A percentile compares a stretch with the other conserved stretches of the same genome.
Conservation (phyloP, 2,113 vertebrate species). For the Aleadryas rufinucha region DNA sequence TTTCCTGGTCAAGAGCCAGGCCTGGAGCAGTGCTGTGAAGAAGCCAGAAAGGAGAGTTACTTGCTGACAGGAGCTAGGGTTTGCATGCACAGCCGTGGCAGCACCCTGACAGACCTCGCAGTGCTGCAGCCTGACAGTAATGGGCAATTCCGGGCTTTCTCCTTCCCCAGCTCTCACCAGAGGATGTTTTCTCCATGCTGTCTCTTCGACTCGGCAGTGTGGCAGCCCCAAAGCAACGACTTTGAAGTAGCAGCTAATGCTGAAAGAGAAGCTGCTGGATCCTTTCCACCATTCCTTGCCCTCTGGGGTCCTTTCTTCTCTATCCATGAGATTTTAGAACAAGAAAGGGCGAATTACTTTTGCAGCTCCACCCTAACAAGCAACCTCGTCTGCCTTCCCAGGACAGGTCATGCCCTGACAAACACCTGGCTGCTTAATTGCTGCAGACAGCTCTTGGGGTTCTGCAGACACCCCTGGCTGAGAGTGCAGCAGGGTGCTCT, state of each 20-base stretch:
- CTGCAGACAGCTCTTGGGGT: neutral
- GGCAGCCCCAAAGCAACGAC: neutral
- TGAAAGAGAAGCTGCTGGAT: neutral
- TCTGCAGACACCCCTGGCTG: neutral
- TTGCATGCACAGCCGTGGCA: rapidly evolving
- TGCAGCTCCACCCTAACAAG: neutral
- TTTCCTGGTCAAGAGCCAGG: neutral
- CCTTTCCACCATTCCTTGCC: neutral
- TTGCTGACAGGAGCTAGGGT: neutral
- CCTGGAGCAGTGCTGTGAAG: neutral
- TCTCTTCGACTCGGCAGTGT: neutral
- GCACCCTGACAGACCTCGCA: rapidly evolving
- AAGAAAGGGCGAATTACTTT: neutral
- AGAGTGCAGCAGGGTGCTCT: rapidly evolving
- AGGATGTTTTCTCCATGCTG: neutral
- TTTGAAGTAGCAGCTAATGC: neutral
- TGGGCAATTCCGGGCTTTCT: neutral
- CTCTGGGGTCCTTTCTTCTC: neutral
- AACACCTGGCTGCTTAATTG: neutral
- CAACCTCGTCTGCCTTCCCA: neutral
- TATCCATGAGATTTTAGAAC: neutral
- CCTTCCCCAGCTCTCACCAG: neutral
- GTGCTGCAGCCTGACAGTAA: neutral
- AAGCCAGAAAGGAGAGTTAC: neutral
- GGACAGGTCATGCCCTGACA: neutral